phyloP scores from a whole-genome alignment of 53 echinoderm and acorn worm genomes.

The Echinometra lucunter region DNA sequence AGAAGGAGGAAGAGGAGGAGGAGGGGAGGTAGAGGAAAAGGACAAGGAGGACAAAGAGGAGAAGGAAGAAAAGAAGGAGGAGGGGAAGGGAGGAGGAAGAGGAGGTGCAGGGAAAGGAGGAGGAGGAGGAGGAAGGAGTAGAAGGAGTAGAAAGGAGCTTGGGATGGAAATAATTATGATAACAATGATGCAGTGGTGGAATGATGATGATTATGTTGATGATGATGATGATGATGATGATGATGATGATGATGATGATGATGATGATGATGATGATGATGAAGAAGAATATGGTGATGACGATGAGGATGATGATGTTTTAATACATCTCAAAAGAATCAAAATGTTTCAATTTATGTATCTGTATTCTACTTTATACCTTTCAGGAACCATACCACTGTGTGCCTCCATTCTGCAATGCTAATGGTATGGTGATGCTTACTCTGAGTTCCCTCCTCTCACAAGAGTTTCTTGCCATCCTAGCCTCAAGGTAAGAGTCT shows the following conservation, averaged over 20 bases:
- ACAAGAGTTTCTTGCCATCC: constrained; percentile 82
- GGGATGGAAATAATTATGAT: constrained; percentile 85
- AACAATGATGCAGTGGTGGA: too few species aligned
- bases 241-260: constrained; percentile 1
- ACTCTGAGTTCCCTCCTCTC: constrained; percentile 86
- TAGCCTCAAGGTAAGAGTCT: constrained; percentile 74
- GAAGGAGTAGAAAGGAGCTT: too few species aligned
- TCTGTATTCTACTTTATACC: neutral
- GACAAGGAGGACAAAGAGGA: constrained; percentile 42
- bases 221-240: constrained; percentile 49
- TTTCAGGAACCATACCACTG: constrained; percentile 92
- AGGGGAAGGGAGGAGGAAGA: too few species aligned
- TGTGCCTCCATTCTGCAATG: constrained; percentile 84
- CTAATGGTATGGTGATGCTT: constrained; percentile 87
- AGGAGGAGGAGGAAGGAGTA: too few species aligned
- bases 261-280: constrained; percentile 26
- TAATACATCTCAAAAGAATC: neutral
- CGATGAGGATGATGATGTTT: neutral
- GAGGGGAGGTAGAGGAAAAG: too few species aligned
- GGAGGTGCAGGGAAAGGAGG: too few species aligned
- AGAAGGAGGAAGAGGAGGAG: too few species aligned
- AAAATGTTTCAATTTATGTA: neutral
- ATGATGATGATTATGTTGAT: constrained; percentile 63
- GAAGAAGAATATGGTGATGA: neutral
- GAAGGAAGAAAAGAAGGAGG: constrained; percentile 58